A percentile compares a stretch with the other conserved stretches of the same genome.
These are phyloP conservation scores for Tridacna crocea DNA, from an alignment of 2,888 invertebrate species.

Conservation along the genomic window DNA sequence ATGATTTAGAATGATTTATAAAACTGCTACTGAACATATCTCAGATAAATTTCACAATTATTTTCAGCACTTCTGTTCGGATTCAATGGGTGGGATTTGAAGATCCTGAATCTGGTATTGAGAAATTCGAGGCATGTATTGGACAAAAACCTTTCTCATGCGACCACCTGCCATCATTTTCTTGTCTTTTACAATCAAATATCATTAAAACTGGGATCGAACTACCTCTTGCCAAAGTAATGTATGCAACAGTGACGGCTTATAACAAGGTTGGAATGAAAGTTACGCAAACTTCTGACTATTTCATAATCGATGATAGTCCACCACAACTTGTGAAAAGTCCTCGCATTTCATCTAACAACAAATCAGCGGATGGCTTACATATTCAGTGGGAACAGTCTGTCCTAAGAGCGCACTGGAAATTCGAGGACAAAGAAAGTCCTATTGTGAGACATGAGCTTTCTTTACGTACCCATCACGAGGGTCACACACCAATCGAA, in stretches of 20 bases:
- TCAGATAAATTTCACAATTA: neutral
- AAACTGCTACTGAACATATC: neutral
- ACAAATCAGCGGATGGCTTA: neutral
- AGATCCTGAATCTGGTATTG: slow-evolving; percentile 57
- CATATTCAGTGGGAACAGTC: slow-evolving; percentile 57
- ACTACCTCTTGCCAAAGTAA: slow-evolving; percentile 33
- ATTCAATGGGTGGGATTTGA: slow-evolving; percentile 53
- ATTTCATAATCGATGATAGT: slow-evolving; percentile 45
- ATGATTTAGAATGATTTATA: neutral
- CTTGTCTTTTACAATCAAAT: slow-evolving; percentile 30
- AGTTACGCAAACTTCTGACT: slow-evolving; percentile 37
- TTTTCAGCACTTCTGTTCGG: slow-evolving; percentile 35
- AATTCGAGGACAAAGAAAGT: slow-evolving; percentile 56
- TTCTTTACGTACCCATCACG: slow-evolving; percentile 50
- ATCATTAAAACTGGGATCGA: slow-evolving; percentile 34
- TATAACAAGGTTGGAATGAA: slow-evolving; percentile 35
- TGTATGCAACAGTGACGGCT: slow-evolving; percentile 55
- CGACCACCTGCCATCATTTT: slow-evolving; percentile 23
- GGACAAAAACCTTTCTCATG: slow-evolving; percentile 24
- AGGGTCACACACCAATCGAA: slow-evolving; percentile 56
- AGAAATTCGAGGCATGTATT: slow-evolving; percentile 49
- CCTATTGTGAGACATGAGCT: slow-evolving; percentile 51
- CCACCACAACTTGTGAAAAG: slow-evolving; percentile 25
- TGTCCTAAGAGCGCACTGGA: slow-evolving; percentile 46
- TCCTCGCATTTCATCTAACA: slow-evolving; percentile 25